phyloP scores from a whole-genome alignment of 2,888 invertebrate genomes.

The Mongoloraphidia duomilia region DNA sequence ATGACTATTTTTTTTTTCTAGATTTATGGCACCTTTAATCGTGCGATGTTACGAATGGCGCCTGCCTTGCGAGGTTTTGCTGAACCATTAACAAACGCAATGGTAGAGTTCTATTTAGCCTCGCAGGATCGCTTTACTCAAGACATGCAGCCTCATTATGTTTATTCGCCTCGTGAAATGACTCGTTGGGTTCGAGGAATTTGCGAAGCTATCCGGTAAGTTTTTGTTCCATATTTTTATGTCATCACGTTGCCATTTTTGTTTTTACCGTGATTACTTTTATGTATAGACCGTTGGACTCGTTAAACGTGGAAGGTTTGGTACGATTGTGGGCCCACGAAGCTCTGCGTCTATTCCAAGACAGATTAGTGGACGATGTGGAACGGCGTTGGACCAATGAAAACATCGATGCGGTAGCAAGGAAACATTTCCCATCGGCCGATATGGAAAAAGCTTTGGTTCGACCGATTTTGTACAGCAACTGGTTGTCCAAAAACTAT shows the following conservation, averaged over 20 bases:
- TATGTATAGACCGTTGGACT: conserved; percentile 67
- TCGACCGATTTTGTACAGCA: conserved; percentile 93
- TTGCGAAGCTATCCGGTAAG: conserved; percentile 81
- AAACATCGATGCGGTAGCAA: conserved; percentile 83
- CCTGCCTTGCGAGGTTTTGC: conserved; percentile 85
- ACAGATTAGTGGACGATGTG: conserved; percentile 82
- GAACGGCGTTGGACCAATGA: conserved; percentile 98
- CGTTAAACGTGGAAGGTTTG: conserved; percentile 79
- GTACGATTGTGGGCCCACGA: conserved; percentile 99
- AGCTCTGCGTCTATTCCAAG: conserved; percentile 93
- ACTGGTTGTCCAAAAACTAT: conserved; percentile 98
- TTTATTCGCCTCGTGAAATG: conserved; percentile 98
- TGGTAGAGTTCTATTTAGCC: conserved; percentile 95
- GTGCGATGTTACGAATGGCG: conserved; percentile 93
- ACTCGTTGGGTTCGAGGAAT: conserved; percentile 99
- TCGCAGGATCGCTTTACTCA: conserved; percentile 98
- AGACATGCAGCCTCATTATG: conserved; percentile 99
- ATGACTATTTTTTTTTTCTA: conserved; percentile 23
- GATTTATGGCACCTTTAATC: conserved; percentile 97
- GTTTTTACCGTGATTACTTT: conserved; percentile 6
- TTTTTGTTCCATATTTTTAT: conserved; percentile 1
- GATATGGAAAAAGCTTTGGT: conserved; percentile 63
- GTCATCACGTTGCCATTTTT: conserved; percentile 1
- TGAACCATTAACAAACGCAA: conserved; percentile 93
- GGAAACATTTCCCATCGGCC: conserved; percentile 78